phyloP scores from a whole-genome alignment of 2,888 invertebrate genomes.

The Crossocerus cetratus region DNA sequence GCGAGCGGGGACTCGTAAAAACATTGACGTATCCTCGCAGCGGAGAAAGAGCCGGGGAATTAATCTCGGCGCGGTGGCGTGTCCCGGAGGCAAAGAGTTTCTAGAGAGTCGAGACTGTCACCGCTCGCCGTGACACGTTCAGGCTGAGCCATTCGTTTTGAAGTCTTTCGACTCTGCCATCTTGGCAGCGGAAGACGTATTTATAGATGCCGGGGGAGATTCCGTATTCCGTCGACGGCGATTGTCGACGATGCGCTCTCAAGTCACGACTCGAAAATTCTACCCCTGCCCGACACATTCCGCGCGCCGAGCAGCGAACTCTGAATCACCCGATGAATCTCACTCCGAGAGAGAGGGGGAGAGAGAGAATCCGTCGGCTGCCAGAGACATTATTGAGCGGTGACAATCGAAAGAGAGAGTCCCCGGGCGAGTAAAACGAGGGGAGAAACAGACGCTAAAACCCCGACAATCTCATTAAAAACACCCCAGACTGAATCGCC shows the following conservation, averaged over 20 bases:
- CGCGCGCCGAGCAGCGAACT: constrained; percentile 30
- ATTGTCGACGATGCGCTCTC: constrained; percentile 52
- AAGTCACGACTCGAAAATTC: constrained; percentile 57
- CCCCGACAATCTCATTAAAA: background rate
- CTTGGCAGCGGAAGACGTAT: constrained; percentile 49
- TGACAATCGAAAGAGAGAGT: constrained; percentile 23
- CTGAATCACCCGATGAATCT: constrained; percentile 51
- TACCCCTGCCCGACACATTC: constrained; percentile 45
- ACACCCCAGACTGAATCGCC: background rate
- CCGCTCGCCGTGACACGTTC: too few relatives aligned
- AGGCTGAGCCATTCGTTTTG: constrained; percentile 23
- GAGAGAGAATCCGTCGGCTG: background rate
- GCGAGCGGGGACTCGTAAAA: too few relatives aligned
- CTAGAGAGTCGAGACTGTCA: too few relatives aligned
- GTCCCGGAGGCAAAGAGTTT: too few relatives aligned
- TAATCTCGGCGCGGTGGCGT: too few relatives aligned
- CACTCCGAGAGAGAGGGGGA: background rate
- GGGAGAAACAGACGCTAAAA: background rate
- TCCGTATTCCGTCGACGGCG: constrained; percentile 57
- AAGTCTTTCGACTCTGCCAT: constrained; percentile 38
- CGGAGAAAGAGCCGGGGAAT: too few relatives aligned
- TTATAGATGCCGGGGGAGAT: constrained; percentile 50
- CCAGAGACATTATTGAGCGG: constrained; percentile 32
- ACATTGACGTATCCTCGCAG: too few relatives aligned
- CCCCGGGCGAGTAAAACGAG: background rate